A percentile compares a stretch with the other conserved stretches of the same genome.
Conservation (phyloP, 2,113 vertebrate species). For the Otus sunia region DNA sequence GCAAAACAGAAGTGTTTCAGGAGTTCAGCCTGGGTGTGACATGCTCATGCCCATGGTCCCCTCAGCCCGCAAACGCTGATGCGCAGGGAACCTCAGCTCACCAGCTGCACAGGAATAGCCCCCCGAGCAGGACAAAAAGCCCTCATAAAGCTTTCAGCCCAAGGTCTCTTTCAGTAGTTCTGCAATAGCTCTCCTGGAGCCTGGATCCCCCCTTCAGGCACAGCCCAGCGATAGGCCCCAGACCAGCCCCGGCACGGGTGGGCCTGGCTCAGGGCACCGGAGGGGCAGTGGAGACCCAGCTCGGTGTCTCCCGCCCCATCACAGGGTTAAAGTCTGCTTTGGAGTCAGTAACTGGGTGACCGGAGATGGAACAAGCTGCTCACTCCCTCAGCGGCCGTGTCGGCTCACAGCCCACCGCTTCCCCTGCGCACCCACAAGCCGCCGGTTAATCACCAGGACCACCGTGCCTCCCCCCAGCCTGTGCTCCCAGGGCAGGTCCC, state of each 20-base stretch:
- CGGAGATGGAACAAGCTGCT: neutral
- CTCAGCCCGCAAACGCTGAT: neutral
- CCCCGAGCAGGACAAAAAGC: neutral
- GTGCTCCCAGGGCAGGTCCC: neutral
- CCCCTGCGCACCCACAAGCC: neutral
- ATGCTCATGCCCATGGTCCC: accelerated
- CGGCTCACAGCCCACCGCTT: neutral
- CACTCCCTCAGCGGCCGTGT: accelerated
- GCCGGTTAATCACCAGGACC: neutral
- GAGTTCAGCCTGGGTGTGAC: neutral
- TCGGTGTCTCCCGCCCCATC: neutral
- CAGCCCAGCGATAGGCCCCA: neutral
- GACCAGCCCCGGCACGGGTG: no score
- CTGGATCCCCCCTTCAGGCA: neutral
- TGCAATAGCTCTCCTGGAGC: neutral
- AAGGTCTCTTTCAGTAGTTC: neutral
- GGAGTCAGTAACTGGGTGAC: neutral
- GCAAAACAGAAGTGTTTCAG: no score
- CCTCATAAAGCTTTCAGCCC: neutral
- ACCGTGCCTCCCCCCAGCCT: neutral
- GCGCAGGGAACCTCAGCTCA: neutral
- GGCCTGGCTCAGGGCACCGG: neutral
- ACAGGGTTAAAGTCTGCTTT: neutral
- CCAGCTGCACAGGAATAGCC: neutral
- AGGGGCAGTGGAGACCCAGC: neutral